These are phyloP conservation scores for Patella caerulea DNA, from an alignment of 2,888 invertebrate genomes.

Conservation along the genomic window DNA sequence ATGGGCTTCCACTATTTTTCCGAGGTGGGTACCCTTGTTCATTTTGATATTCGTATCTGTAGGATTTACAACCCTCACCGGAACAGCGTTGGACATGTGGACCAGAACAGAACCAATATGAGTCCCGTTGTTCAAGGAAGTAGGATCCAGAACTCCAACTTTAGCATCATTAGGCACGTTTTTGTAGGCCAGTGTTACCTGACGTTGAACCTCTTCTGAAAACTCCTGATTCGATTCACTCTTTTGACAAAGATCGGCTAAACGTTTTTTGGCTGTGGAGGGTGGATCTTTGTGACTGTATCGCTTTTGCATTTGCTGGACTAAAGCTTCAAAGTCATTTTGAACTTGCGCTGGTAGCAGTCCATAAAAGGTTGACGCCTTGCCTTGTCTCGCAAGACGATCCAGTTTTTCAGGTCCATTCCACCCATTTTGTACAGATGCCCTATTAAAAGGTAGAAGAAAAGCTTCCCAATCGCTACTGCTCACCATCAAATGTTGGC, in stretches of 20 bases:
- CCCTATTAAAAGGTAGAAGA: neutral
- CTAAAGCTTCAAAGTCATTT: neutral
- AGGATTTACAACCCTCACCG: neutral
- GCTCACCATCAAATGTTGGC: neutral
- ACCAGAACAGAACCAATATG: neutral
- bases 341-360: neutral
- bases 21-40: neutral
- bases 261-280: neutral
- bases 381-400: neutral
- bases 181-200: conserved; percentile 2
- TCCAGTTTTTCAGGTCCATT: neutral
- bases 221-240: neutral
- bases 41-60: neutral
- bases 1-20: neutral
- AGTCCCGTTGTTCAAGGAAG: neutral
- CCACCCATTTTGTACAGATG: neutral
- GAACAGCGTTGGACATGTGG: neutral
- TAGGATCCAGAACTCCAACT: conserved; percentile 6
- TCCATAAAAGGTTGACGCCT: neutral
- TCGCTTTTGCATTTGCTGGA: neutral
- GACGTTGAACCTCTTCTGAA: neutral
- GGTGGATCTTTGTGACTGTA: neutral
- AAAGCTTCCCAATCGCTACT: neutral
- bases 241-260: neutral
- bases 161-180: neutral